A percentile compares a stretch with the other conserved stretches of the same genome.
phyloP scores from a whole-genome alignment of 2,797 vertebrate genomes.

The Cynopterus sphinx region DNA sequence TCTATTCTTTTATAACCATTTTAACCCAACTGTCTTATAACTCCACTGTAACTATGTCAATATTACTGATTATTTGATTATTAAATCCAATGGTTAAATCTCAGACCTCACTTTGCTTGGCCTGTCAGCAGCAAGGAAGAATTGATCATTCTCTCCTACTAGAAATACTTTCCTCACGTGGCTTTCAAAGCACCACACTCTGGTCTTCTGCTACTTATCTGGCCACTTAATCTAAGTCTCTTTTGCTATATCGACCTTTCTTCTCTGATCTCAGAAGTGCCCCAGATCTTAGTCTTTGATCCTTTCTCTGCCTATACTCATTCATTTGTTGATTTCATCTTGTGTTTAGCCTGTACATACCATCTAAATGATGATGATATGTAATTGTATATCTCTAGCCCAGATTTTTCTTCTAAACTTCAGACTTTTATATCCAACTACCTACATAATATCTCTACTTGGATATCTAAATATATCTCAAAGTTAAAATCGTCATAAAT shows the following conservation, averaged over 20 bases:
- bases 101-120: neutral
- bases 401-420: neutral
- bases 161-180: neutral
- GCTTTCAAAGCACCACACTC: neutral
- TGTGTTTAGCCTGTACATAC: neutral
- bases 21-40: neutral
- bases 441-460: neutral
- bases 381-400: neutral
- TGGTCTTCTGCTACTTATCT: neutral
- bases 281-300: neutral
- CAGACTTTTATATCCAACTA: neutral
- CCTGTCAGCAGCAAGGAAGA: neutral
- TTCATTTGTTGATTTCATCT: neutral
- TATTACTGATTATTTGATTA: neutral
- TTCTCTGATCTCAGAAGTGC: neutral
- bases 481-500: neutral
- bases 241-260: neutral
- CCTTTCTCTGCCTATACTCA: neutral
- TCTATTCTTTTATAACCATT: neutral
- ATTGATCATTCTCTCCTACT: neutral
- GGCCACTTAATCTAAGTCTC: neutral
- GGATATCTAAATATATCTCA: neutral
- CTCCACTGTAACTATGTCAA: neutral
- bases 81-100: neutral
- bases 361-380: neutral